These are phyloP conservation scores for Trachops cirrhosus DNA, from an alignment of 2,797 vertebrate species.

Conservation along the genomic window DNA sequence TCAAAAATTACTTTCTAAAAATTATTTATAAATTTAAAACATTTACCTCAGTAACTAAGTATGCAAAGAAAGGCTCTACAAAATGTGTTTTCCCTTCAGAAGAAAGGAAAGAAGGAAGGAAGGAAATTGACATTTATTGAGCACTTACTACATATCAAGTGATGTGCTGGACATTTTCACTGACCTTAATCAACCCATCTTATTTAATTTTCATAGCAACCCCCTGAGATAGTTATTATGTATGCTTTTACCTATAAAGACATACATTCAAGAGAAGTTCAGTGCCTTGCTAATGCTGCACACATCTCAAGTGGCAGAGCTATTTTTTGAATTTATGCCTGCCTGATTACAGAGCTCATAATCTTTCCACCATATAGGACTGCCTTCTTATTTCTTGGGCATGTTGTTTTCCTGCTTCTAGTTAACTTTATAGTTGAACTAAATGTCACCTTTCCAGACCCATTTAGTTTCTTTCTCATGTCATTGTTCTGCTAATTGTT, in stretches of 20 bases:
- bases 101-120: background rate
- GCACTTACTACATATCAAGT: background rate
- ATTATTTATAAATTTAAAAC: conserved; percentile 61
- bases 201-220: background rate
- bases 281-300: background rate
- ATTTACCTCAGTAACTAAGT: conserved; percentile 5
- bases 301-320: background rate
- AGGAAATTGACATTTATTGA: background rate
- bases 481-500: background rate
- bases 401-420: background rate
- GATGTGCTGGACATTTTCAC: background rate
- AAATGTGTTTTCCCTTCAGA: conserved; percentile 20
- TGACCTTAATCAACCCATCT: background rate
- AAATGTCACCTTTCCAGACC: background rate
- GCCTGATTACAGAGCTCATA: background rate
- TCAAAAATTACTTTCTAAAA: conserved; percentile 67
- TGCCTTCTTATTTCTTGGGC: background rate
- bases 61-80: background rate
- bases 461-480: background rate
- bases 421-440: conserved; percentile 2
- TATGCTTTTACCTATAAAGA: background rate
- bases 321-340: background rate
- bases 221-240: background rate
- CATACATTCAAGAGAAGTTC: background rate
- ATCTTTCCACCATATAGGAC: background rate